Evolutionary conservation across 2,113 vertebrate species (phyloP), one percentile per base, ranked within the genome.

Genomic region (Hippocampus barbouri): DNA sequence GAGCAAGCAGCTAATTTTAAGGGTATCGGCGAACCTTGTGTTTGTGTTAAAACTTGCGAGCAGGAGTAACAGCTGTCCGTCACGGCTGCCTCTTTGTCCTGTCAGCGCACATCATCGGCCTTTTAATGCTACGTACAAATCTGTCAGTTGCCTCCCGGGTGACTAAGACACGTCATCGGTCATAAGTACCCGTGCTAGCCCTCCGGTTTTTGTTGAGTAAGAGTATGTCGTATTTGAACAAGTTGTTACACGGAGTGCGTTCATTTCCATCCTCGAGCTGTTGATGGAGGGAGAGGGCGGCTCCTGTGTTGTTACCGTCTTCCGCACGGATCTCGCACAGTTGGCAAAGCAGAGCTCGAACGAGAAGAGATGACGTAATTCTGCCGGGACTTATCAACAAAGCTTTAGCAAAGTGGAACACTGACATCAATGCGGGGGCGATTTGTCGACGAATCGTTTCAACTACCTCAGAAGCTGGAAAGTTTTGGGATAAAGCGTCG

Each of bases 221-320:
- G 56, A 47, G 38, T 69, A 73, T 41, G 6, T 16, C 64, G 34
- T 63, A 5, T 56, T 38, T 59, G 66, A 84, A 83, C 82, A 87
- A 75, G 88, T 79, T 27, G 1, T 74, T 66, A 75, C 83, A 78
- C 75, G 84, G 59, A 25, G 59, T 14, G n/a, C 75, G 70, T 86
- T 38, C 72, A 38, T 60, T 71, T 76, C 9, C 25, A 59, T 64
- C 57, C 53, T n/a, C 0, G 1, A 34, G 68, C 64, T 74, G 79
- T 74, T 85, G 83, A 85, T 59, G 0, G 69, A 83, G 64, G 69
- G 20, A 11, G 73, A 78, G 68, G 69, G 38, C 3, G 20, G 61
- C 10, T 40, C 61, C 20, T 41, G 21, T 71, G 78, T 18, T 61
- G 27, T 61, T 7, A 34, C 4, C 27, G 8, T 54, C 10, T 54